Percentiles rank a stretch among this genome's conserved stretches.
phyloP scores from a whole-genome alignment of 2,888 invertebrate species.

The Palloptera scutellata region DNA sequence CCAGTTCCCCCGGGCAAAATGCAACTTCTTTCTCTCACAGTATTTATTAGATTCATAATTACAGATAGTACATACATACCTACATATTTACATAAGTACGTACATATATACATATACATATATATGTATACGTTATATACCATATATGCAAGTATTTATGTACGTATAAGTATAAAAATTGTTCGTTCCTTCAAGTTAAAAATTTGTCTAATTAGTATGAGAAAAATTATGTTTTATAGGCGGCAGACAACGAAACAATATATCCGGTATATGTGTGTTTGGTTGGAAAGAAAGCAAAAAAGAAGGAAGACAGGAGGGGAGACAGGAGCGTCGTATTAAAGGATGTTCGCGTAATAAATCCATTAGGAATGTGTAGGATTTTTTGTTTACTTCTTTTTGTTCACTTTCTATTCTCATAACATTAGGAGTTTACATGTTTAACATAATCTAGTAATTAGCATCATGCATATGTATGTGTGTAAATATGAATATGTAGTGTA shows the following conservation, averaged over 20 bases:
- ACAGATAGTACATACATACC: too few relatives aligned
- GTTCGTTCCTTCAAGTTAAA: too few relatives aligned
- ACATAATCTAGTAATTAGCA: constrained; percentile 41
- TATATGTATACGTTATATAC: too few relatives aligned
- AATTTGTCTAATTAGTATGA: too few relatives aligned
- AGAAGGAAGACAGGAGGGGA: neutral
- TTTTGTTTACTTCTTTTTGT: neutral
- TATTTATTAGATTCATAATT: constrained; percentile 24
- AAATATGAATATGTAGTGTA: neutral
- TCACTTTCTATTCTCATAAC: constrained; percentile 18
- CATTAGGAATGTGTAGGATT: constrained; percentile 17
- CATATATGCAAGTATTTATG: too few relatives aligned
- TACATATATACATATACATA: too few relatives aligned
- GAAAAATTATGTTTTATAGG: too few relatives aligned
- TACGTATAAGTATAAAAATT: too few relatives aligned
- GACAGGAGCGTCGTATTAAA: constrained; percentile 1
- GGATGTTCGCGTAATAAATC: constrained; percentile 28
- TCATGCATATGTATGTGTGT: constrained; percentile 12
- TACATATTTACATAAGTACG: too few relatives aligned
- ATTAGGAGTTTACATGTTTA: constrained; percentile 33
- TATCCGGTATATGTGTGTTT: neutral
- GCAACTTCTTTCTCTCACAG: neutral
- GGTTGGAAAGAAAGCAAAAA: neutral
- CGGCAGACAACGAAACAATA: too few relatives aligned
- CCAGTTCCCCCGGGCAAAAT: neutral